Base-by-base conservation (phyloP, 2,113 vertebrate genomes). In the Sphyrna mokarran region DNA sequence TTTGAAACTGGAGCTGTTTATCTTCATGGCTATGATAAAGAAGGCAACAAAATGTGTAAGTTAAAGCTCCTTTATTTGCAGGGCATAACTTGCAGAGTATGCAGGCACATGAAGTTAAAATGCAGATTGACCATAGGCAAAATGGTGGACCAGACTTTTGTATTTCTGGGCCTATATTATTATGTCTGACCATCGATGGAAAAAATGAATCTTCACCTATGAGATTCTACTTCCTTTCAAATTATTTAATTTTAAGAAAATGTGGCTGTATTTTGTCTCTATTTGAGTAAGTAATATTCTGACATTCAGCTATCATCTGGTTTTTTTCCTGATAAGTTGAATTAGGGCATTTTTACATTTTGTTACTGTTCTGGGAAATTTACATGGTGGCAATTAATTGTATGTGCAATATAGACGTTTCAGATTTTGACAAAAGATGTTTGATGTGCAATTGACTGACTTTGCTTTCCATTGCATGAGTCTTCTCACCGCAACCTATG, bases 21-120 rank as follows among this genome's bases (percentile, higher is more conserved):
- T 96, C 98, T 99, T 95, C 99, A 99, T 54, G 99, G 99, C 96
- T 99, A 99, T 9, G 99, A 99, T 97, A 99, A 98, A 97, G 99
- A 99, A 95, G 99, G 99, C 96, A 98, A 99, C 97, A 99, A 99
- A 97, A 97, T 99, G 95, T 98, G 99, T 99, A 98, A 96, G 99
- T 98, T 95, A 54, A 70, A 72, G 8, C 90, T 43, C 58, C 13
- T 40, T 91, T 91, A 33, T 61, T 63, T 91, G 33, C 33, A 18
- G 26, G 16, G 7, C 66, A 29, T 10, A 66, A 63, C 66, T 93
- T n/a, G 14, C 10, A 37, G 61, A 66, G 20, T 93, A 37, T 14
- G 61, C n/a, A 18, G 26, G 3, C 61, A 91, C n/a, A 91, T 91
- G 29, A n/a, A 70, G n/a, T 94, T 94, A 94, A 70, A 18, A 63